Percentiles rank a stretch among this genome's conserved stretches.
These are phyloP conservation scores for Taeniopygia guttata DNA, from an alignment of 2,797 vertebrate genomes.

Conservation along the genomic window DNA sequence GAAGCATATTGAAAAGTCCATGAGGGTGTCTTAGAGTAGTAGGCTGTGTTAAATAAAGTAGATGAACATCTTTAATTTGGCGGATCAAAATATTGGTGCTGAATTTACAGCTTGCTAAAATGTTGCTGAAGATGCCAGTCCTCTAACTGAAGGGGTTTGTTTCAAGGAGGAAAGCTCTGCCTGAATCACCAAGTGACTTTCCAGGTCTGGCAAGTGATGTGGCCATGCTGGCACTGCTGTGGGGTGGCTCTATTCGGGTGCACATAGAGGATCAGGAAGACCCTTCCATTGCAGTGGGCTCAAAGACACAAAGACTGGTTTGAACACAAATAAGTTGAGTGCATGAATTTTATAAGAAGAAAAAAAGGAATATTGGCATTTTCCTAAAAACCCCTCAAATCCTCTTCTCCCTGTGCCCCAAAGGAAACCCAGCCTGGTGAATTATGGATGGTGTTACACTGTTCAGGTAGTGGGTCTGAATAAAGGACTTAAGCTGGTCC, in stretches of 20 bases:
- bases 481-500: neutral
- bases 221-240: fast-evolving
- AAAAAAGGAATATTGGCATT: neutral
- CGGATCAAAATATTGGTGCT: neutral
- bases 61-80: neutral
- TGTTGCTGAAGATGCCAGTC: neutral
- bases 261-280: fast-evolving
- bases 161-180: neutral
- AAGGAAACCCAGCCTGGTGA: neutral
- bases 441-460: neutral
- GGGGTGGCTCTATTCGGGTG: neutral
- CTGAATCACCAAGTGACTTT: neutral
- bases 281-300: neutral
- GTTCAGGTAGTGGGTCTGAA: neutral
- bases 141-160: neutral
- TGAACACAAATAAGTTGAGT: neutral
- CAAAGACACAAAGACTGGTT: neutral
- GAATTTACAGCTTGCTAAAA: neutral
- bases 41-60: neutral
- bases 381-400: neutral
- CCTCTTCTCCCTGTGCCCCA: neutral
- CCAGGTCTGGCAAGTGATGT: neutral
- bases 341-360: neutral
- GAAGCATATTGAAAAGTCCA: neutral
- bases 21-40: neutral